A percentile compares a stretch with the other conserved stretches of the same genome.
phyloP scores from a whole-genome alignment of 2,888 invertebrate species.

The Perdita meconis region DNA sequence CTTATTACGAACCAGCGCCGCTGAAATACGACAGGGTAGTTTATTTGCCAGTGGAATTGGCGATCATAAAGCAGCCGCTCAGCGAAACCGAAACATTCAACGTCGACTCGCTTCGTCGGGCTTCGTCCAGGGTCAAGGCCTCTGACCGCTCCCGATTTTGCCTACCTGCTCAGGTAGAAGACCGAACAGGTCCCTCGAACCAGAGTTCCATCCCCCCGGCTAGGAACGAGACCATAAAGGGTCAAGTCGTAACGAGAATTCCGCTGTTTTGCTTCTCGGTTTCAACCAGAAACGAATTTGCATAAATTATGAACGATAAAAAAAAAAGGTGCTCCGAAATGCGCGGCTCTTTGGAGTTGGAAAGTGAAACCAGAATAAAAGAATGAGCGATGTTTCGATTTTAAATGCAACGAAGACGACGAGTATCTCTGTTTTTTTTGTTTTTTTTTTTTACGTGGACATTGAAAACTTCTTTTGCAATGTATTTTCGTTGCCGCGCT shows the following conservation, averaged over 20 bases:
- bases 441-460: neutral
- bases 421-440: too few relatives aligned
- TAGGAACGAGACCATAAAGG: slow-evolving; percentile 13
- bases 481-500: too few relatives aligned
- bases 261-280: neutral
- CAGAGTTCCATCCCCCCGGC: slow-evolving; percentile 32
- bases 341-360: too few relatives aligned
- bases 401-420: neutral
- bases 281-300: slow-evolving; percentile 3
- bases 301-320: slow-evolving; percentile 12
- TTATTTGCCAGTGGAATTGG: neutral
- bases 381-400: neutral
- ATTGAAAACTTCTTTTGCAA: slow-evolving; percentile 10
- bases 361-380: slow-evolving; percentile 16
- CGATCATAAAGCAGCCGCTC: neutral
- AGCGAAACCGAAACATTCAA: slow-evolving; percentile 23
- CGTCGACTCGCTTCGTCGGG: slow-evolving; percentile 51
- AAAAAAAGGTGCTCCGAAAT: too few relatives aligned
- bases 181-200: slow-evolving; percentile 60
- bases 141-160: slow-evolving; percentile 63
- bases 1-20: too few relatives aligned
- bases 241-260: slow-evolving; percentile 12
- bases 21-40: too few relatives aligned
- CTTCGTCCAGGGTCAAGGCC: slow-evolving; percentile 77
- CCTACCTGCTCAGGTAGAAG: slow-evolving; percentile 65